Evolutionary conservation across 2,113 vertebrate genomes (phyloP).

Genomic region (Sylvilagus bachmani): DNA sequence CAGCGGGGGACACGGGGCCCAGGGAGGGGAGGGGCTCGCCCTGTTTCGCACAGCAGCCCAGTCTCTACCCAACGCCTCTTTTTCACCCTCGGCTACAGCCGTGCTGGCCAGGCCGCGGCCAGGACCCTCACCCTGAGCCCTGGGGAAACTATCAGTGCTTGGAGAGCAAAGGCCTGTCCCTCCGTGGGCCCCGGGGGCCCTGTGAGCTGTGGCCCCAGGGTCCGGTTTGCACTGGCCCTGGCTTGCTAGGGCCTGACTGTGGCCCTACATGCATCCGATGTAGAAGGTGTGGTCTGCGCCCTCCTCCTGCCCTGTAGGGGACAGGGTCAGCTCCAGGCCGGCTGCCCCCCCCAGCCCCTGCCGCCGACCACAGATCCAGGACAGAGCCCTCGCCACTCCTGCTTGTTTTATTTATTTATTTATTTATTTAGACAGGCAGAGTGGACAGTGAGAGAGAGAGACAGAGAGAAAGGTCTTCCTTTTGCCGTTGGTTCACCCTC

Average conservation of each 20-base stretch:
- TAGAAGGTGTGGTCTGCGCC: not conserved
- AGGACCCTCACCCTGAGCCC: not conserved
- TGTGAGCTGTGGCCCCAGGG: not conserved
- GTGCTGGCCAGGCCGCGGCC: not conserved
- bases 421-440: too few relatives aligned
- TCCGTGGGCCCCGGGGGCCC: not conserved
- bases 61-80: not conserved
- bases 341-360: not conserved
- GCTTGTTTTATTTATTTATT: too few relatives aligned
- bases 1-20: not conserved
- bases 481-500: too few relatives aligned
- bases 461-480: too few relatives aligned
- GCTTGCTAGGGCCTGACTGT: not conserved
- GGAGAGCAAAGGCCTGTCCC: constrained; percentile 13
- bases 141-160: not conserved
- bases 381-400: not conserved
- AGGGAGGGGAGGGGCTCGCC: not conserved
- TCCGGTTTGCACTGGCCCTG: not conserved
- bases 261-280: not conserved
- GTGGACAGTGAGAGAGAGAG: too few relatives aligned
- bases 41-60: not conserved
- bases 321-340: not conserved
- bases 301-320: not conserved
- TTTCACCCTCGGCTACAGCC: not conserved
- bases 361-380: not conserved